Conservation (phyloP, 1,140 invertebrate species). For the Thalassaphorura encarpata region DNA sequence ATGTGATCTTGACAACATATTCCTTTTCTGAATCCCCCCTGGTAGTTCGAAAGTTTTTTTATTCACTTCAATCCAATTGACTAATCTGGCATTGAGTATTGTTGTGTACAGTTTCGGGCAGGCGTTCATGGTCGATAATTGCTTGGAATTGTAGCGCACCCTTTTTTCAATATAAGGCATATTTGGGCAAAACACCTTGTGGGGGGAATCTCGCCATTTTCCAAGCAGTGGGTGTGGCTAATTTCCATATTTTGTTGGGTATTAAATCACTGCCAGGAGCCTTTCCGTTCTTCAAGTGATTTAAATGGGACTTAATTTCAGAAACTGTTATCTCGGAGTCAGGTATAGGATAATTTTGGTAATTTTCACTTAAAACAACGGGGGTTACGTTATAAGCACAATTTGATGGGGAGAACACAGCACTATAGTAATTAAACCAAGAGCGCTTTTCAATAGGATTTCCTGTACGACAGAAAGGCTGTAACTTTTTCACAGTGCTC, state of each 20-base stretch:
- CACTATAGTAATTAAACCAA: neutral
- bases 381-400: neutral
- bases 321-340: neutral
- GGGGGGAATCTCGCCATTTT: neutral
- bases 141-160: slow-evolving; percentile 13
- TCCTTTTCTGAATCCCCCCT: slow-evolving; percentile 17
- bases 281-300: neutral
- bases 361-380: neutral
- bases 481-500: neutral
- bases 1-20: too few species aligned
- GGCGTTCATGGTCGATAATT: slow-evolving; percentile 32
- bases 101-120: slow-evolving; percentile 29
- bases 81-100: slow-evolving; percentile 27
- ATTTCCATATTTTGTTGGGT: neutral
- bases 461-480: neutral
- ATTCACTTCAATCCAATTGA: slow-evolving; percentile 23
- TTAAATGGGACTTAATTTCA: neutral
- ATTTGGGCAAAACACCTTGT: slow-evolving; percentile 5
- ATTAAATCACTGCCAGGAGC: slow-evolving; percentile 1
- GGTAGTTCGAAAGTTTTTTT: slow-evolving; percentile 16
- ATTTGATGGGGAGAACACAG: neutral
- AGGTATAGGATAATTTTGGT: neutral
- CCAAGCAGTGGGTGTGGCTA: neutral
- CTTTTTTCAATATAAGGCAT: slow-evolving; percentile 26
- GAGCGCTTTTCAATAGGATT: neutral